Evolutionary conservation across 2,888 invertebrate species (phyloP), one percentile per base, ranked within the genome.

Genomic region (Aethes cnicana): DNA sequence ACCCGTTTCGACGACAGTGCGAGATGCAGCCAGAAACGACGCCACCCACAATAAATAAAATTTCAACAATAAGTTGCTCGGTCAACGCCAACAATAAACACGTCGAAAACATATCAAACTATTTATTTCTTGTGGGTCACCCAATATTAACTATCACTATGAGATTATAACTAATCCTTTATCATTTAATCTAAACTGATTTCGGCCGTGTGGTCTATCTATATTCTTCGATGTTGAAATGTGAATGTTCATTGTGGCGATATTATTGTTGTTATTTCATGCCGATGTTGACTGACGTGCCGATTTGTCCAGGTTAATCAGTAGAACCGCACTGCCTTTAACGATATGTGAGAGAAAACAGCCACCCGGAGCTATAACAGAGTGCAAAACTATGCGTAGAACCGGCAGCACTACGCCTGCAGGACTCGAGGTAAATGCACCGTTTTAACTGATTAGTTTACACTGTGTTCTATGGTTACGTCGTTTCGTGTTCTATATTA

Each of bases 301-400:
- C 80, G 81, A 82, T 87, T 72, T 88, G 87, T 88, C 79, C 88
- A 88, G 88, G 88, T 87, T 65, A 65, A 79, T 75, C 70, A 78
- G 63, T 79, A 83, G 68, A 80, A 35, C 85, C 87, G 87, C 86
- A 88, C 86, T 80, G 86, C 85, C 84, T 81, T 77, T 74, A 77
- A 76, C 69, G 77, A 74, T 70, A 77, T 75, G 74, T 72, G 77
- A 77, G 77, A 72, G 74, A 74, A n/a, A n/a, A 72, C 69, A 25
- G 39, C 74, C 72, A 67, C 70, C 37, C 73, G 83, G 81, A 77
- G 84, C 79, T 79, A 72, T 73, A 69, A n/a, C n/a, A 78, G 56
- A 72, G 73, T 67, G 59, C 56, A 64, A 74, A 61, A 62, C 67
- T 53, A 58, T 61, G 47, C 49, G 53, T 56, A 56, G 54, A 65